Percentiles rank a stretch among this genome's conserved stretches.
Evolutionary conservation across 2,888 invertebrate genomes (phyloP).

Genomic region (Polietes domitor): DNA sequence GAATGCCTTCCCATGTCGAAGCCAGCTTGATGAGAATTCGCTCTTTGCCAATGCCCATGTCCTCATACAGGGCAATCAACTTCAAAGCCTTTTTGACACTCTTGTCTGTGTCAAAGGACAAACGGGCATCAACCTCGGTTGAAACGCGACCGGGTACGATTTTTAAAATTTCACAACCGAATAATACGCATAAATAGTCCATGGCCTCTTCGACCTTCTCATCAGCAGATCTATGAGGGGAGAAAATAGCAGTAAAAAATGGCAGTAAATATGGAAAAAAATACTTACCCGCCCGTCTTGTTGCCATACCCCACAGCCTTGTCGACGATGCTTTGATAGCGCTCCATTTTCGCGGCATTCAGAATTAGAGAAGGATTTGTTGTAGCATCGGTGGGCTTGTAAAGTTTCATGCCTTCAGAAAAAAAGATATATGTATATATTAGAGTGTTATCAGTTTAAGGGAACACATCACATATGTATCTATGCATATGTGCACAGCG

Average conservation of each 20-base stretch:
- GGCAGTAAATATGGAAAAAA: neutral
- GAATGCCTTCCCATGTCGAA: conserved; percentile 99
- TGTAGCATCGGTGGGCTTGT: conserved; percentile 99
- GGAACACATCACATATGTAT: neutral
- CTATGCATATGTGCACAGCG: too few relatives aligned
- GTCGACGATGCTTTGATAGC: conserved; percentile 93
- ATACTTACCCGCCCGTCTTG: conserved; percentile 83
- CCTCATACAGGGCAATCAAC: conserved; percentile 93
- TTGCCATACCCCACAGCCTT: conserved; percentile 95
- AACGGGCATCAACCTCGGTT: conserved; percentile 80
- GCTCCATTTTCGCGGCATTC: conserved; percentile 96
- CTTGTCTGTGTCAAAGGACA: conserved; percentile 96
- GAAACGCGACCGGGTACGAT: conserved; percentile 94
- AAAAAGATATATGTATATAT: neutral
- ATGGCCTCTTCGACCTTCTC: conserved; percentile 85
- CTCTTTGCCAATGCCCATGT: conserved; percentile 94
- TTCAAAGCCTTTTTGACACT: conserved; percentile 95
- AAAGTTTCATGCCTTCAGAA: conserved; percentile 93
- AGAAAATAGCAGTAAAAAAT: neutral
- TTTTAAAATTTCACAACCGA: conserved; percentile 98
- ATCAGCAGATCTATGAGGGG: conserved; percentile 37
- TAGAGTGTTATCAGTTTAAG: neutral
- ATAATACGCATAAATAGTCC: conserved; percentile 96
- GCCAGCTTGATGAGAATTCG: conserved; percentile 98
- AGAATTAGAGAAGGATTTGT: conserved; percentile 99